phyloP scores from a whole-genome alignment of 2,888 invertebrate species.

The Candidula unifasciata region DNA sequence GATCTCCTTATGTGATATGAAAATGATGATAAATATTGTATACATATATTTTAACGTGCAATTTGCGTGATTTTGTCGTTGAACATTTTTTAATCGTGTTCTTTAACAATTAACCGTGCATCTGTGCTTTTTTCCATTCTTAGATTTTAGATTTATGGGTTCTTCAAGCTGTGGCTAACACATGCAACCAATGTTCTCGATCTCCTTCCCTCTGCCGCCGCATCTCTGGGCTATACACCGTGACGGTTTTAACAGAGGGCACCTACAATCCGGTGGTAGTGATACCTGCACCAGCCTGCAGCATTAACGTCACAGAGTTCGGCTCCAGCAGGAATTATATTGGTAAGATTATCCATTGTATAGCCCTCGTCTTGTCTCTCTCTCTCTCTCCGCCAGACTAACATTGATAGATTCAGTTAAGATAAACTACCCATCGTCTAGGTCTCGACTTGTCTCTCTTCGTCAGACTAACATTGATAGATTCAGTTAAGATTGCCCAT shows the following conservation, averaged over 20 bases:
- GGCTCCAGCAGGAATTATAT: slow-evolving; percentile 89
- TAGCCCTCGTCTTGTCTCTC: too few relatives aligned
- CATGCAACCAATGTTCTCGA: slow-evolving; percentile 32
- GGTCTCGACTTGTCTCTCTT: too few relatives aligned
- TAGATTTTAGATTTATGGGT: neutral
- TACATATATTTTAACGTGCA: too few relatives aligned
- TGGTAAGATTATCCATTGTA: too few relatives aligned
- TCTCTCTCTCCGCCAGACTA: too few relatives aligned
- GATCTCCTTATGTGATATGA: too few relatives aligned
- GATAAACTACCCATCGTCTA: too few relatives aligned
- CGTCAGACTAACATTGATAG: too few relatives aligned
- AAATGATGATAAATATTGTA: too few relatives aligned
- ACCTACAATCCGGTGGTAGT: slow-evolving; percentile 91
- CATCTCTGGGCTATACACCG: slow-evolving; percentile 85
- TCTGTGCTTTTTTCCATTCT: neutral
- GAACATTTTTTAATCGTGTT: neutral
- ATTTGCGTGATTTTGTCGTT: too few relatives aligned
- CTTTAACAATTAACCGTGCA: neutral
- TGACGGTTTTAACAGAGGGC: slow-evolving; percentile 85
- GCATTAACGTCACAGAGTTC: slow-evolving; percentile 90
- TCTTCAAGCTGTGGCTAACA: neutral
- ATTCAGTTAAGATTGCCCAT: too few relatives aligned
- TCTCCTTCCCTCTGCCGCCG: slow-evolving; percentile 53
- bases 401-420: too few relatives aligned
- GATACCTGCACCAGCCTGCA: slow-evolving; percentile 91